Evolutionary conservation across 2,888 invertebrate species (phyloP), one percentile per base, ranked within the genome.

Genomic region (Drosophila prolongata): DNA sequence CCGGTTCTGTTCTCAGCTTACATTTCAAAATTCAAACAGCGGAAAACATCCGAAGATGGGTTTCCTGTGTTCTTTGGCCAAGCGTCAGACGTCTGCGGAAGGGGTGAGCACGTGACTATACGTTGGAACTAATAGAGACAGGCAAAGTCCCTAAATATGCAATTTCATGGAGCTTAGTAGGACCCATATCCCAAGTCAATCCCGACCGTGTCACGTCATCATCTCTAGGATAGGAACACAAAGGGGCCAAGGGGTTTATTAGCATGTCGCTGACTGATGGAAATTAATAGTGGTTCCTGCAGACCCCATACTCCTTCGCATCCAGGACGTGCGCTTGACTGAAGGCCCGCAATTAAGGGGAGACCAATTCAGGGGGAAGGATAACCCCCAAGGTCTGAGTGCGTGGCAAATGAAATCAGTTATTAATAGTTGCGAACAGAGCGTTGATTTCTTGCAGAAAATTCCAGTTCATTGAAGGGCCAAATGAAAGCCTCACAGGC

Each of bases 21-120:
- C 84, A 83, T 83, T 83, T 87, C 87, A 76, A 83, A 83, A 80
- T 73, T 79, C 87, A 83, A 83, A 86, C 76, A 83, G 83, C 87
- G 84, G 84, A 80, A 83, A 83, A 80, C 76, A 78, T 76, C 75
- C 80, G 44, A 69, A 82, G 86, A 75, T 77, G 80, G 75, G 61
- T 78, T 77, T 76, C 76, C 76, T 80, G 61, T 73, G 47, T 59
- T 58, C 56, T 46, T 38, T 38, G 67, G 53, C 46, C 54, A 55
- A 44, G 43, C 56, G 8, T 59, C 49, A 9, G 43, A 37, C 35
- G 35, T 30, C 49, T 37, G 50, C 4, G 8, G 10, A 24, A 11
- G 46, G 42, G 49, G 56, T 54, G 56, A 40, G 24, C 2, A 19
- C n/a, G 37, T 40, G 47, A 60, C 47, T 35, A 6, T 6, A 6